Evolutionary conservation across 2,888 invertebrate genomes (phyloP).

Genomic region (Drosophila cyrtoloma): DNA sequence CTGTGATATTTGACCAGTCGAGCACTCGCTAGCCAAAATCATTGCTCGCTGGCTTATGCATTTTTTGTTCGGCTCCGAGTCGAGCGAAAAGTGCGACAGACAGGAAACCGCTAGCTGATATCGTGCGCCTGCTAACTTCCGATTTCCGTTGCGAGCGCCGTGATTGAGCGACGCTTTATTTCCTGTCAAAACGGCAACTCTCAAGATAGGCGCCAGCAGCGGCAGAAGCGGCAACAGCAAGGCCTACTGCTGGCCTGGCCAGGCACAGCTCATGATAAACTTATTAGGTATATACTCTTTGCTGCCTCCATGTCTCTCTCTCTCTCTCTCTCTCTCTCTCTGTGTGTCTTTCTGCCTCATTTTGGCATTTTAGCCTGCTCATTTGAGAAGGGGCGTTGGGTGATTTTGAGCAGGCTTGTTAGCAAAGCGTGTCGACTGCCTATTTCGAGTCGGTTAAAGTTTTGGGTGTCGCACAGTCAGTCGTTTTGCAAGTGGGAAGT

Average conservation of each 20-base stretch:
- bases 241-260: constrained; percentile 20
- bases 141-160: constrained; percentile 71
- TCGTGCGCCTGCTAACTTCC: constrained; percentile 78
- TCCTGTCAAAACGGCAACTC: constrained; percentile 65
- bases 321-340: too few relatives aligned
- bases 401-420: constrained; percentile 44
- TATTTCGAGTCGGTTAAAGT: constrained; percentile 68
- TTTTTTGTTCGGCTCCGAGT: constrained; percentile 9
- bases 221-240: background rate
- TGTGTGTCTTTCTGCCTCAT: background rate
- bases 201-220: constrained; percentile 52
- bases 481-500: constrained; percentile 1
- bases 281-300: constrained; percentile 60
- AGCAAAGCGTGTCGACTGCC: constrained; percentile 67
- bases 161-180: constrained; percentile 76
- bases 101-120: constrained; percentile 72
- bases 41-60: constrained; percentile 1
- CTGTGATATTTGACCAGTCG: background rate
- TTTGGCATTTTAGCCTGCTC: background rate
- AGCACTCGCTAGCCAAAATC: background rate
- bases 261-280: constrained; percentile 62
- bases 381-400: background rate
- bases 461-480: constrained; percentile 44
- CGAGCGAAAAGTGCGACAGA: constrained; percentile 39
- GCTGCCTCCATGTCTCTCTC: background rate